Evolutionary conservation across 2,888 invertebrate species (phyloP), one percentile per base, ranked within the genome.

Genomic region (Drosophila robusta): DNA sequence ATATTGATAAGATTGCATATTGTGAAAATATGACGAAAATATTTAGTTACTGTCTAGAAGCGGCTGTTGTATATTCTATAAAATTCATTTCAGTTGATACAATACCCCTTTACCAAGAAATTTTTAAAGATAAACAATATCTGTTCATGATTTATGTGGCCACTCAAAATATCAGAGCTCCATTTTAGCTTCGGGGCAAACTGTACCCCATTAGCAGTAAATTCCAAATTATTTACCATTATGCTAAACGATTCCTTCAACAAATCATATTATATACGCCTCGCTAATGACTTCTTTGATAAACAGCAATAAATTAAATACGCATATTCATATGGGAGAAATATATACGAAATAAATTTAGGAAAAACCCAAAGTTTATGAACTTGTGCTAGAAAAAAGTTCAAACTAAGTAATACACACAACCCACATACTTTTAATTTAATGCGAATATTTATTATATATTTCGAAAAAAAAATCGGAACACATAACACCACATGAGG

Each of bases 261-360:
- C 63, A 68, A 47, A 74, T 56, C 51, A 42, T 39, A 32, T 11
- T 34, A 39, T 50, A 47, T 36, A 18, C 29, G 68, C 36, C 16
- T 12, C 2, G 29, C 4, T 32, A 62, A 45, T 51, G 22, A 34
- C 41, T 54, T 56, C 44, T 58, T 60, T 64, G 50, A 62, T 78
- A 68, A 64, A 78, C 69, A 75, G 52, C 41, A 39, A 76, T 76
- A 78, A 76, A 76, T 76, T 57, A 72, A 47, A 18, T 56, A 41
- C 24, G 36, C 44, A 55, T 54, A 45, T 32, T 50, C 39, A 46
- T 46, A 36, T 12, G 36, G 4, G 44, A 49, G 34, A 45, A 45
- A 12, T 12, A 32, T 8, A 18, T n/a, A 18, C 9, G 26, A 47
- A 41, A 26, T 32, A 24, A 41, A 22, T 8, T 22, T 22, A n/a